These are phyloP conservation scores for Sarcophaga bullata DNA, from an alignment of 1,140 invertebrate genomes.

Conservation along the genomic window DNA sequence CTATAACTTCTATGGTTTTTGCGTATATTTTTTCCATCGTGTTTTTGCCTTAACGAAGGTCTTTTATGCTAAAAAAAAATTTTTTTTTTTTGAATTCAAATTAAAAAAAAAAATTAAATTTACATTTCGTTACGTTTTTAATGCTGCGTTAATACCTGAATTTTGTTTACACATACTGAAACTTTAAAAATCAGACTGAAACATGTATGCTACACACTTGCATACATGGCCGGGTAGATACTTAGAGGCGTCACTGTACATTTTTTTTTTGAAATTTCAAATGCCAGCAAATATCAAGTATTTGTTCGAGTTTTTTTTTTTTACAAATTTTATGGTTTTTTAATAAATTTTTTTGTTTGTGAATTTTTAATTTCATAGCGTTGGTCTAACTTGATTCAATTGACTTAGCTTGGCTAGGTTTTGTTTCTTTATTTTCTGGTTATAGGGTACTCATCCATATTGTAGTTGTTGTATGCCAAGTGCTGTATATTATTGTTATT, in stretches of 20 bases:
- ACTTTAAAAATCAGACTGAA: no score
- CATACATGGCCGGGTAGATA: not conserved
- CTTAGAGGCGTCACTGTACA: not conserved
- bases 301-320: not conserved
- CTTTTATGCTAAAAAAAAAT: constrained; percentile 20
- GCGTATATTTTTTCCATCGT: not conserved
- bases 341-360: not conserved
- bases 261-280: no score
- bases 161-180: not conserved
- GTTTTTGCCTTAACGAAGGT: constrained; percentile 9
- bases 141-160: not conserved
- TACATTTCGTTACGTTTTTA: constrained; percentile 22
- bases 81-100: no score
- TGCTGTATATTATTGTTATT: not conserved
- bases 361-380: not conserved
- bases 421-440: no score
- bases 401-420: not conserved
- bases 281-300: not conserved
- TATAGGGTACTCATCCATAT: not conserved
- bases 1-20: not conserved
- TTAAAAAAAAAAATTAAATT: constrained; percentile 3
- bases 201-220: no score
- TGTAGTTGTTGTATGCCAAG: not conserved
- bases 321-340: constrained; percentile 16
- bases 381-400: not conserved